Conservation (phyloP, 2,888 invertebrate genomes). For the Heteromyza rotundicornis region DNA sequence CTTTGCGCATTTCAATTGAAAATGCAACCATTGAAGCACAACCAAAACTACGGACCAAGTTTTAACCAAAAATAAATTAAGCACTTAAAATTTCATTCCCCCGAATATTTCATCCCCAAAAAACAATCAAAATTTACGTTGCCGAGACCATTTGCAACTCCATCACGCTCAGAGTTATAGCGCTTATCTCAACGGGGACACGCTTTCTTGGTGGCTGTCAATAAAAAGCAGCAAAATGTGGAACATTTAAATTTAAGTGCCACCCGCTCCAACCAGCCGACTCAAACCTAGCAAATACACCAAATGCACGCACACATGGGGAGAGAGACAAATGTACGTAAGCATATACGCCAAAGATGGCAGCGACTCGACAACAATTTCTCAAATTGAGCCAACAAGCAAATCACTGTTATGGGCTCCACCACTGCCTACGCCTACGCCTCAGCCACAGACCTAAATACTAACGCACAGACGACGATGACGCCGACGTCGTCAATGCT, state of each 20-base stretch:
- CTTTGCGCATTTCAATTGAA: too few species aligned
- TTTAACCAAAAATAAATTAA: too few species aligned
- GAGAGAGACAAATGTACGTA: conserved; percentile 11
- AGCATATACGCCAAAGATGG: conserved; percentile 14
- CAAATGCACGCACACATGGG: not conserved
- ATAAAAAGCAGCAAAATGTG: conserved; percentile 11
- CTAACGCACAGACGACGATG: not conserved
- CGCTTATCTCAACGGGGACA: not conserved
- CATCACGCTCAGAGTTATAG: not conserved
- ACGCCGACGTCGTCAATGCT: not conserved
- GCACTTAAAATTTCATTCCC: too few species aligned
- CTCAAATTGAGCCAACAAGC: conserved; percentile 29
- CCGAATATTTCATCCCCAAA: too few species aligned
- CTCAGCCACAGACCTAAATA: not conserved
- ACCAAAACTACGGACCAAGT: too few species aligned
- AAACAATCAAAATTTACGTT: too few species aligned
- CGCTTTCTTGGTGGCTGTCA: not conserved
- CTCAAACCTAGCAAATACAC: not conserved
- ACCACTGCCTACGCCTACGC: not conserved
- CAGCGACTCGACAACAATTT: conserved; percentile 30
- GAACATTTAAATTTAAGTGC: conserved; percentile 22
- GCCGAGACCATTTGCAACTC: too few species aligned
- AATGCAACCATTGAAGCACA: too few species aligned
- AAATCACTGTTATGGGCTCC: conserved; percentile 27
- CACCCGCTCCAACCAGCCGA: conserved; percentile 4